Evolutionary conservation across 2,888 invertebrate genomes (phyloP).

Genomic region (Formica aserva): DNA sequence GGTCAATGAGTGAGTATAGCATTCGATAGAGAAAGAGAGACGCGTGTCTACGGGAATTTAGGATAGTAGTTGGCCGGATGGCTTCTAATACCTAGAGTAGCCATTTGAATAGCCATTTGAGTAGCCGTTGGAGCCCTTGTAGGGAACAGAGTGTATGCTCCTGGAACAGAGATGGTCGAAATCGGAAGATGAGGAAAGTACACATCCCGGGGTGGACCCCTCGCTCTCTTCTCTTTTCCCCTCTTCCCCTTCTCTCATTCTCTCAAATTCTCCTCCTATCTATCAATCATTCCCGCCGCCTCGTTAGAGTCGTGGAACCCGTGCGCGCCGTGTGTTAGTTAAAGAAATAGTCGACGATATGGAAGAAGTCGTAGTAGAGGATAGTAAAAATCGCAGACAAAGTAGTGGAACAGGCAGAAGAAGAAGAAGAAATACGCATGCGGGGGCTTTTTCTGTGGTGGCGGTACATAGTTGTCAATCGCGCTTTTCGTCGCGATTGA

Average conservation of each 20-base stretch:
- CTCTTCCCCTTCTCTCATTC: constrained; percentile 64
- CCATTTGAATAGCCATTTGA: constrained; percentile 86
- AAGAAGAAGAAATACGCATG: constrained; percentile 61
- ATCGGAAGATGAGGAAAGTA: constrained; percentile 81
- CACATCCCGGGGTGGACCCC: constrained; percentile 50
- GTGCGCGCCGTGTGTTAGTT: constrained; percentile 64
- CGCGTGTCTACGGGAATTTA: constrained; percentile 71
- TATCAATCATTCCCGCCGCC: constrained; percentile 59
- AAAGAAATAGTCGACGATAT: constrained; percentile 32
- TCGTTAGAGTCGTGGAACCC: constrained; percentile 56
- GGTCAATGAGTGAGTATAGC: constrained; percentile 35
- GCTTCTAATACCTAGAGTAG: constrained; percentile 86
- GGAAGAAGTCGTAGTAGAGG: constrained; percentile 36
- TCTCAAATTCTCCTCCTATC: constrained; percentile 52
- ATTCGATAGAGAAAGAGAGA: constrained; percentile 63
- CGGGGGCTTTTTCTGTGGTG: constrained; percentile 62
- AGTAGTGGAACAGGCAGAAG: constrained; percentile 50
- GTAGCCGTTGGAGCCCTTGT: constrained; percentile 86
- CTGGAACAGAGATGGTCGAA: constrained; percentile 86
- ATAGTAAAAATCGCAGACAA: constrained; percentile 38
- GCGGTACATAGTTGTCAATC: constrained; percentile 59
- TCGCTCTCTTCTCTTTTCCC: constrained; percentile 52
- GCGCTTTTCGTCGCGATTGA: constrained; percentile 27
- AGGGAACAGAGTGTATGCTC: constrained; percentile 86
- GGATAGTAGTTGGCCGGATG: constrained; percentile 80